These are phyloP conservation scores for Acropora tenuis DNA, from an alignment of 64 coral and sea anemone species.

Conservation along the genomic window DNA sequence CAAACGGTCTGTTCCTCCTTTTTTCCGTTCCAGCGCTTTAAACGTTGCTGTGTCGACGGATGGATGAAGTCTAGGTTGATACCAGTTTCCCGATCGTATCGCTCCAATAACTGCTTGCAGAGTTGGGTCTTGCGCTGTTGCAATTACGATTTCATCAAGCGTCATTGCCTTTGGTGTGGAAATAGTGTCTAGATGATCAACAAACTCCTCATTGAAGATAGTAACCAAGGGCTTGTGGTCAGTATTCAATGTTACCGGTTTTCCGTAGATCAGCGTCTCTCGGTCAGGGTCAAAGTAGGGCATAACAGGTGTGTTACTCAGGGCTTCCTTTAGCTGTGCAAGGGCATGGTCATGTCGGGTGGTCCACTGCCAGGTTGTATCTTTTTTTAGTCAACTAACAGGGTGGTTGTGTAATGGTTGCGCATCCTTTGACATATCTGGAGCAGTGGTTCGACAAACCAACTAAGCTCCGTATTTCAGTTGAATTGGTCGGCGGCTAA, in stretches of 20 bases:
- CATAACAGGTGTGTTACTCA: not conserved
- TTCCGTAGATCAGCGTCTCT: not conserved
- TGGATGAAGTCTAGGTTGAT: slow-evolving; percentile 2
- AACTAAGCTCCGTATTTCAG: slow-evolving; percentile 42
- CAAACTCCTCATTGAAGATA: slow-evolving; percentile 22
- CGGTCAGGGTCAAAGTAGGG: slow-evolving; percentile 35
- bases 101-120: slow-evolving; percentile 54
- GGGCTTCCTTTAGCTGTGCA: not conserved
- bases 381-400: slow-evolving; percentile 47
- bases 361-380: not conserved
- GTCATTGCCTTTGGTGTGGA: slow-evolving; percentile 42
- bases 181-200: too few species aligned
- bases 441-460: slow-evolving; percentile 70
- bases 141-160: slow-evolving; percentile 47
- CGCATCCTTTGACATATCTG: slow-evolving; percentile 43
- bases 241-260: too few species aligned
- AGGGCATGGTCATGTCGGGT: too few species aligned
- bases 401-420: slow-evolving; percentile 42
- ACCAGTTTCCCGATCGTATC: slow-evolving; percentile 37
- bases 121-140: slow-evolving; percentile 48
- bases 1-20: slow-evolving; percentile 16
- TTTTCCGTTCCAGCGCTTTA: not conserved
- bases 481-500: slow-evolving; percentile 24
- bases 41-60: slow-evolving; percentile 17
- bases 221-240: too few species aligned